phyloP scores from a whole-genome alignment of 2,113 vertebrate species.

The Stegastes partitus region DNA sequence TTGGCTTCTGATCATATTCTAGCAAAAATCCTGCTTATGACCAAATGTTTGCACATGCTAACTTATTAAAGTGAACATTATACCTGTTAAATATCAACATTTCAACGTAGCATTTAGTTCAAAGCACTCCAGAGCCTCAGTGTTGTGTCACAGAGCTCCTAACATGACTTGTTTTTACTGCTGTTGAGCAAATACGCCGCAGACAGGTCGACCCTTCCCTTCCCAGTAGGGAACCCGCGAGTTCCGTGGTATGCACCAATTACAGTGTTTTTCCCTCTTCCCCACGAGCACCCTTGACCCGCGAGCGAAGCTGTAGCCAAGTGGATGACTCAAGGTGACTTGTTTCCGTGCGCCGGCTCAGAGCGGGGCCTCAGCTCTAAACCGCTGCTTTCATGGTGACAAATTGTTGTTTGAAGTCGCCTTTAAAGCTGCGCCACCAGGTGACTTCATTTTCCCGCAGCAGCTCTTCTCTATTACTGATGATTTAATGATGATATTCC shows the following conservation, averaged over 20 bases:
- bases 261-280: constrained; percentile 45
- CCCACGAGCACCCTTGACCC: constrained; percentile 42
- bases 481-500: constrained; percentile 32
- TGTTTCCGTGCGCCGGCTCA: constrained; percentile 1
- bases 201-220: constrained; percentile 42
- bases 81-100: constrained; percentile 7
- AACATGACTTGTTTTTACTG: constrained; percentile 10
- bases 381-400: constrained; percentile 4
- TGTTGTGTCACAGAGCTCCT: neutral
- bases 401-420: constrained; percentile 41
- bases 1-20: too few relatives aligned
- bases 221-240: constrained; percentile 24
- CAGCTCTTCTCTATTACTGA: neutral
- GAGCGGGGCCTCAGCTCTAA: constrained; percentile 1
- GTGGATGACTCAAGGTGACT: constrained; percentile 65
- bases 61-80: neutral
- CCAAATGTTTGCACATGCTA: neutral
- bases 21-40: neutral
- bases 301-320: constrained; percentile 30
- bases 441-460: constrained; percentile 23
- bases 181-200: constrained; percentile 19
- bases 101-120: neutral
- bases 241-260: constrained; percentile 56
- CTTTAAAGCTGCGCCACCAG: constrained; percentile 33
- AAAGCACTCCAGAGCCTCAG: neutral